These are phyloP conservation scores for Macrochelys suwanniensis DNA, from an alignment of 2,797 vertebrate species.

Conservation along the genomic window DNA sequence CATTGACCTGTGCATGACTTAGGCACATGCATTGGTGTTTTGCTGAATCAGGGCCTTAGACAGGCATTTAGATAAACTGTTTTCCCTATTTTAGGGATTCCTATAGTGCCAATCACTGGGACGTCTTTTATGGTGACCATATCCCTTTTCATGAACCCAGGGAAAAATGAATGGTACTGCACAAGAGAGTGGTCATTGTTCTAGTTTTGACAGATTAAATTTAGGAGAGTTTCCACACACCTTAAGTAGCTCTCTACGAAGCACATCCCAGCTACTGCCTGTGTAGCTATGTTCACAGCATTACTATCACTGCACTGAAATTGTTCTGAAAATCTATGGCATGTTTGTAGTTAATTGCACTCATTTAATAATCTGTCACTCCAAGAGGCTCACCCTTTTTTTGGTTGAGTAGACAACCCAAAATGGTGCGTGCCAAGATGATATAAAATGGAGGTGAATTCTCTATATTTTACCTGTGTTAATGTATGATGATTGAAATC, in stretches of 20 bases:
- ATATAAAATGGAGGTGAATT: slow-evolving; percentile 40
- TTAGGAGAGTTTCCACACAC: not conserved
- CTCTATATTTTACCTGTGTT: slow-evolving; percentile 19
- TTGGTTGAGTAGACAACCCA: slow-evolving; percentile 38
- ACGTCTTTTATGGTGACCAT: not conserved
- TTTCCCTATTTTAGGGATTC: not conserved
- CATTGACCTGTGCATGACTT: not conserved
- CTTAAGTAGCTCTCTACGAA: slow-evolving; percentile 5
- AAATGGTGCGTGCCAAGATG: not conserved
- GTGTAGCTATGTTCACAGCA: not conserved
- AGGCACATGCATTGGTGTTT: not conserved
- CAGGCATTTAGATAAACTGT: no score
- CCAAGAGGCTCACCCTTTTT: not conserved
- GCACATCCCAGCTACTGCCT: not conserved
- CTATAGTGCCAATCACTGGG: accelerated
- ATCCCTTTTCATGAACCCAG: not conserved
- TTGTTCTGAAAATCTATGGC: not conserved
- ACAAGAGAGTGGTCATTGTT: not conserved
- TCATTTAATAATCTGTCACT: not conserved
- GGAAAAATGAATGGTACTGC: not conserved
- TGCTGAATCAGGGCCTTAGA: not conserved
- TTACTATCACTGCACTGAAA: not conserved
- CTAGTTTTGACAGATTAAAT: not conserved
- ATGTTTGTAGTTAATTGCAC: slow-evolving; percentile 6
- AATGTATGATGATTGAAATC: slow-evolving; percentile 31